phyloP scores from a whole-genome alignment of 2,797 vertebrate species.

The Pangasius mekongensis region DNA sequence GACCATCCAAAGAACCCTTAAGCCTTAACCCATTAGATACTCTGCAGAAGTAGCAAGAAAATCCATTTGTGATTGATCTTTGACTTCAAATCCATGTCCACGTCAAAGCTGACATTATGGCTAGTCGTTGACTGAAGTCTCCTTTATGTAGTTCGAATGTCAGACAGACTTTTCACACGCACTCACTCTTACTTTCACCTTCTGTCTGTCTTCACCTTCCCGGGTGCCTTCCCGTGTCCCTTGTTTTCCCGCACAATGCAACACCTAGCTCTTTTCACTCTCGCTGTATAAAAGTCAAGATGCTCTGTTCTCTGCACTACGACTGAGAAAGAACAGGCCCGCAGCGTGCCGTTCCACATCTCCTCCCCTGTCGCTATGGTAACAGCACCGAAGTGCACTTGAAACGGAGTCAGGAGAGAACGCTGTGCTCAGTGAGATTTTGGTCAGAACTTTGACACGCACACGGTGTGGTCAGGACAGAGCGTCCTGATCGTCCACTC shows the following conservation, averaged over 20 bases:
- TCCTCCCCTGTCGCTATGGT: slow-evolving; percentile 51
- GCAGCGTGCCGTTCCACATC: slow-evolving; percentile 37
- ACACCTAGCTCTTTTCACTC: slow-evolving; percentile 20
- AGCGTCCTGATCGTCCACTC: slow-evolving; percentile 5
- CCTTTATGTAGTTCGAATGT: neutral
- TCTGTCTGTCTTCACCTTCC: neutral
- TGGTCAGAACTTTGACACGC: slow-evolving; percentile 25
- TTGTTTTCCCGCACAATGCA: slow-evolving; percentile 2
- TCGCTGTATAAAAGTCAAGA: slow-evolving; percentile 30
- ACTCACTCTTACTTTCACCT: slow-evolving; percentile 2
- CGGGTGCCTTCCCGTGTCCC: neutral
- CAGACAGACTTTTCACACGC: neutral
- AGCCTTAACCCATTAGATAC: neutral
- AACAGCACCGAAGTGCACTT: slow-evolving; percentile 50
- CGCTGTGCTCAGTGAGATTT: slow-evolving; percentile 36
- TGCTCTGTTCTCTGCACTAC: slow-evolving; percentile 11
- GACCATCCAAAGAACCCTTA: neutral
- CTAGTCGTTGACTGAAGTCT: neutral
- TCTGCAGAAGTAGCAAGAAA: neutral
- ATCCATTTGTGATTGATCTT: neutral
- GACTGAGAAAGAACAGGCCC: neutral
- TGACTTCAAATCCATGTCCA: neutral
- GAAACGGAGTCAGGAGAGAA: slow-evolving; percentile 30
- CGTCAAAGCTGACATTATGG: neutral
- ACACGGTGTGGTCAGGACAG: slow-evolving; percentile 18